A percentile compares a stretch with the other conserved stretches of the same genome.
Evolutionary conservation across 2,113 vertebrate species (phyloP).

Genomic region (Pluvialis apricaria): DNA sequence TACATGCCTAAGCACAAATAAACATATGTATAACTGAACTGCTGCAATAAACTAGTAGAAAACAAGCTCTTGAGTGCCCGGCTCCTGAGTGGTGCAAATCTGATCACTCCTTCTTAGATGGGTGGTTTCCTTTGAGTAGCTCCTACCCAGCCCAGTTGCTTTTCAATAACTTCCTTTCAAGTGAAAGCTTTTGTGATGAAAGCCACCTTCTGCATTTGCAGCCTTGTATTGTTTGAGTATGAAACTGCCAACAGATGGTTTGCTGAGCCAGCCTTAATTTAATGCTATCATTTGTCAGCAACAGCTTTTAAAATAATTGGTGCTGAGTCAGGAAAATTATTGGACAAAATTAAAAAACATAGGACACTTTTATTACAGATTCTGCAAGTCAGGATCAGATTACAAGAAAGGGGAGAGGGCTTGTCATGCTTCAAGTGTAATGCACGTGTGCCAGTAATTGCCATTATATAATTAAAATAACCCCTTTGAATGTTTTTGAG

Average conservation of each 20-base stretch:
- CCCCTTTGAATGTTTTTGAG: neutral
- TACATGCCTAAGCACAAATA: neutral
- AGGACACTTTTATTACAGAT: slow-evolving; percentile 9
- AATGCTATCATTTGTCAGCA: slow-evolving; percentile 1
- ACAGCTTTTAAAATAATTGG: neutral
- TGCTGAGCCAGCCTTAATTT: neutral
- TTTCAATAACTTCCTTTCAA: slow-evolving; percentile 18
- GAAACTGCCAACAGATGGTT: slow-evolving; percentile 31
- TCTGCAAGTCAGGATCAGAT: slow-evolving; percentile 4
- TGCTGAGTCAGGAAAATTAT: slow-evolving; percentile 40
- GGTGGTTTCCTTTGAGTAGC: neutral
- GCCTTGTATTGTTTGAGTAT: neutral
- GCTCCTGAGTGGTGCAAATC: neutral
- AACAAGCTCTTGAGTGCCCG: neutral
- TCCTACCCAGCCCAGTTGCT: neutral
- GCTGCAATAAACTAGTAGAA: neutral
- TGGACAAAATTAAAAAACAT: neutral
- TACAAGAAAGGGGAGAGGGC: neutral
- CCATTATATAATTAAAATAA: slow-evolving; percentile 37
- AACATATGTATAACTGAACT: neutral
- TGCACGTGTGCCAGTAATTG: neutral
- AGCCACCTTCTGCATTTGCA: slow-evolving; percentile 12
- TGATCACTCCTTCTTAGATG: neutral
- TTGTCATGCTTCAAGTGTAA: neutral
- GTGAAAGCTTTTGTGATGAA: neutral